Base-by-base conservation (phyloP, 2,888 invertebrate species). In the Nemapogon koenigi region DNA sequence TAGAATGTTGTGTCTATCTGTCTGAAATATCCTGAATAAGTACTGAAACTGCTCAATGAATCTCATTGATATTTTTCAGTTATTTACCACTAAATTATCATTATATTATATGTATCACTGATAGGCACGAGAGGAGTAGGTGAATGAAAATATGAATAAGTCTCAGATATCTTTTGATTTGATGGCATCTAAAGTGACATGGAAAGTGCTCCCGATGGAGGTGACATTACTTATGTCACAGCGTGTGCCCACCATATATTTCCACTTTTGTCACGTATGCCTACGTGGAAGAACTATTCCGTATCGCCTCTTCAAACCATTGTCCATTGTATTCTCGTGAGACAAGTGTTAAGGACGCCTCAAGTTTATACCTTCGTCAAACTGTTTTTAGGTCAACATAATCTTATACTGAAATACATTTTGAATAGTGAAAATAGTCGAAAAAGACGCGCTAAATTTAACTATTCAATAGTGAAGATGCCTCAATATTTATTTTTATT, bases 201-300 rank as follows among this genome's bases (percentile, higher is more conserved):
- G n/a, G n/a, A n/a, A n/a, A n/a, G n/a, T n/a, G n/a, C 22, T 7
- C 57, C 52, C 42, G 41, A 51, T 57, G 60, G 57, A 54, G 58
- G 67, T 72, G 70, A 67, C 70, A 69, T 68, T 65, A 67, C 69
- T 66, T 70, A 69, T 69, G 69, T 67, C 51, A 30, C 52, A 57
- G 58, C 55, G 57, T 55, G 56, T 59, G 59, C 55, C 58, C 59
- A 55, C 68, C 66, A 69, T 71, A 69, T 64, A 64, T 72, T 71
- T 67, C 59, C 70, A 76, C 72, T 73, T 76, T 72, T 71, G 72
- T 76, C 75, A 76, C 76, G 76, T 76, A 69, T 52, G 50, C 52
- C 53, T 52, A 49, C 54, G 45, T 53, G 37, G 68, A 63, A 62
- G n/a, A n/a, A n/a, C n/a, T 63, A 63, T 72, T 67, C 70, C 67